Evolutionary conservation across 2,113 vertebrate species (phyloP), one percentile per base, ranked within the genome.

Genomic region (Apodemus sylvaticus): DNA sequence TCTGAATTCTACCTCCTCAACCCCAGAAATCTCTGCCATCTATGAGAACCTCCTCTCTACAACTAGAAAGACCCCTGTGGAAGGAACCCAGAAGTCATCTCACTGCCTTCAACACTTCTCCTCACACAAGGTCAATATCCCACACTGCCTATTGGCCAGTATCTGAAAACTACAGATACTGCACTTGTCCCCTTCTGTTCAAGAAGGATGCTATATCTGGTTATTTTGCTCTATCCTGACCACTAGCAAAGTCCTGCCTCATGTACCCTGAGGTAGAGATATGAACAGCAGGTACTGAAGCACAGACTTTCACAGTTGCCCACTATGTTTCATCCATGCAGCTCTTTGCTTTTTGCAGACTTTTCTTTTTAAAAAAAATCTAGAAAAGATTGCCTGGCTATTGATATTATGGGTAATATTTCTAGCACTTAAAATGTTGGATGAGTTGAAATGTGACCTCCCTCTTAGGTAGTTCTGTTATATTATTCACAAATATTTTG

Each of bases 351-450:
- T n/a, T n/a, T n/a, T n/a, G n/a, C n/a, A n/a, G 22, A 45, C 12
- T 81, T 93, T 93, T 66, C 36, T 79, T 86, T 71, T 86, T 85
- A 86, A 86, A 95, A 83, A 87, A n/a, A n/a, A n/a, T n/a, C 79
- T 90, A 86, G 71, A 24, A 51, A 90, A 36, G 36, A 81, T 74
- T 74, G 4, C 48, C 48, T 93, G n/a, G 24, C 34, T 90, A 12
- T 39, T 78, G 53, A 3, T 12, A 20, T 45, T 71, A 10, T 51
- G 48, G 42, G 10, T 71, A 22, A 19, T 73, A 51, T 48, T 90
- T 92, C 45, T 24, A 85, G 29, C 62, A 58, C 20, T 19, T 20
- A 64, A 45, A 45, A 39, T 36, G 42, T 51, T 26, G 16, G 48
- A n/a, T 51, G 48, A 29, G 11, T 31, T 66, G 62, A 86, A 66